A percentile compares a stretch with the other conserved stretches of the same genome.
These are phyloP conservation scores for Acrossocheilus wenchowensis DNA, from an alignment of 2,797 vertebrate genomes.

Conservation along the genomic window DNA sequence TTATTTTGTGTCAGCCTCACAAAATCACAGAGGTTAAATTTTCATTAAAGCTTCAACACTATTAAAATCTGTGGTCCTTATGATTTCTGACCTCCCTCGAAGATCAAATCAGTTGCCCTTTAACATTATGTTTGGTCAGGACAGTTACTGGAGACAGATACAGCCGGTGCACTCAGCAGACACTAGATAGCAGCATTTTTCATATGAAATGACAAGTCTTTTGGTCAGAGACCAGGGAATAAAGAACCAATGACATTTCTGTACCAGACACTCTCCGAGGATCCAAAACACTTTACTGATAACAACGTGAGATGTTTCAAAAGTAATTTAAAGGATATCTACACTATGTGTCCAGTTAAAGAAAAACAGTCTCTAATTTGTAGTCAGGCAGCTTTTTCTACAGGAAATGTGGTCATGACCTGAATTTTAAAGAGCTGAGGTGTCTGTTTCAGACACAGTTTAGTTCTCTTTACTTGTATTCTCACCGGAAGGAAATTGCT, in stretches of 20 bases:
- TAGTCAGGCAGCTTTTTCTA: not conserved
- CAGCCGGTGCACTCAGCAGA: conserved; percentile 16
- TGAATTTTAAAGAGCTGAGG: conserved; percentile 14
- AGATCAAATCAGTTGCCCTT: not conserved
- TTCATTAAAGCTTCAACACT: not conserved
- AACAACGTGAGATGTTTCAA: not conserved
- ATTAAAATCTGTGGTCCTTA: not conserved
- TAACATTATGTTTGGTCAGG: not conserved
- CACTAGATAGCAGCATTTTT: conserved; percentile 61
- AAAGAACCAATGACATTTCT: conserved; percentile 33
- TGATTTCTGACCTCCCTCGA: not conserved
- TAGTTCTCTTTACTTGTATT: conserved; percentile 13
- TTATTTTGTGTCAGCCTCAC: not conserved
- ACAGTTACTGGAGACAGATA: not conserved
- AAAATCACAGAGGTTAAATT: not conserved
- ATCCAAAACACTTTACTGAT: not conserved
- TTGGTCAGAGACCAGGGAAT: conserved; percentile 12
- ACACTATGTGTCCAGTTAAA: not conserved
- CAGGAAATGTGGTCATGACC: conserved; percentile 25
- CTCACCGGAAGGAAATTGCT: not conserved
- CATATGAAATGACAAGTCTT: conserved; percentile 40
- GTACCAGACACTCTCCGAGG: conserved; percentile 11
- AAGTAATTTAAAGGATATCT: not conserved
- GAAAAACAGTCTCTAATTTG: not conserved
- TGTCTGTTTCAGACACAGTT: not conserved